Evolutionary conservation across 2,113 vertebrate genomes (phyloP), one percentile per base, ranked within the genome.

Genomic region (Lonchura striata): DNA sequence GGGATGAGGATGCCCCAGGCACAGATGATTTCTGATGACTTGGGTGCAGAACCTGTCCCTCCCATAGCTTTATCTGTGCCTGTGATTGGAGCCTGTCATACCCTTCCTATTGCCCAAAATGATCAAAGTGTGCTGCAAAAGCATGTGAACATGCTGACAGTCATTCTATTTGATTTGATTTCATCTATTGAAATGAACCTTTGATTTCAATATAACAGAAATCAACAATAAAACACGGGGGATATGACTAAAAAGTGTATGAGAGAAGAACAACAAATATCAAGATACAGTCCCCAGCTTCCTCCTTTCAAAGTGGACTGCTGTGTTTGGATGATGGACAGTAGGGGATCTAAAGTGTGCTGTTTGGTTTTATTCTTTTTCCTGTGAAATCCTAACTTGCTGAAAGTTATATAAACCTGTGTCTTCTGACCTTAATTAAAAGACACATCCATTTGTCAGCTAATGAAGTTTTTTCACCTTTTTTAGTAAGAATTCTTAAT

Each of bases 1-100:
- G 25, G 16, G 8, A 44, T 19, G 4, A 8, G 39, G 35, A 31
- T 31, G 5, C 1, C 5, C 1, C 18, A 12, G 9, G 56, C n/a
- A 27, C 39, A 30, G 20, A 39, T n/a, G 6, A 46, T 57, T 79
- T 84, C 46, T 60, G 21, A 25, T 74, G 5, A 23, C 11, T n/a
- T 71, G 39, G 7, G 11, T 76, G 37, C 23, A 76, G 61, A 88
- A 44, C 2, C 6, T 69, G n/a, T 46, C 35, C 13, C 13, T 86
- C 23, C 19, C 50, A 39, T 2, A 27, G 20, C 21, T 66, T 46
- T 39, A 35, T 8, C 35, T 11, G 8, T 39, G 21, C 6, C n/a
- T 81, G 59, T 57, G 52, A 7, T 4, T 50, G 41, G 47, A 69
- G 31, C 7, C 10, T 30, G 1, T 63, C 13, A 12, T 9, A 6